These are phyloP conservation scores for Salmo trutta DNA, from an alignment of 2,797 vertebrate genomes.

Conservation along the genomic window DNA sequence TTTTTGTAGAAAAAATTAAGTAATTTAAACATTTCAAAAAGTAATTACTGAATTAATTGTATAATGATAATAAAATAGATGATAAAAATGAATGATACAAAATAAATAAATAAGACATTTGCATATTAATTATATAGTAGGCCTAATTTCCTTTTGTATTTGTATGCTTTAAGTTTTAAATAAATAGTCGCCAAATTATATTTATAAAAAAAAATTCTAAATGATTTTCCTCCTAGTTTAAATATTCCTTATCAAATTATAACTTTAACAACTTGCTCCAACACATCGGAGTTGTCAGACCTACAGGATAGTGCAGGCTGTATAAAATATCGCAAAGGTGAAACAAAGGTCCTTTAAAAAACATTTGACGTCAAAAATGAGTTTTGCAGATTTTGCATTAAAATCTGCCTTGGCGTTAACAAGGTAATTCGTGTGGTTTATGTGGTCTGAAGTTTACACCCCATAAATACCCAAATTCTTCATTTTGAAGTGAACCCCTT, in stretches of 20 bases:
- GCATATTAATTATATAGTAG: neutral
- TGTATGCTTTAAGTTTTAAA: neutral
- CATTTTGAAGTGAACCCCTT: neutral
- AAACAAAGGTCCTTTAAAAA: neutral
- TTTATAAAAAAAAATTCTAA: neutral
- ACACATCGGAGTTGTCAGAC: neutral
- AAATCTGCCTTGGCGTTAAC: slow-evolving; percentile 28
- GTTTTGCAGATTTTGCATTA: slow-evolving; percentile 23
- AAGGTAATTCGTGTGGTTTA: slow-evolving; percentile 24
- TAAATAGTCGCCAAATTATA: neutral
- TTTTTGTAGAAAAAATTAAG: neutral
- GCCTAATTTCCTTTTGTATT: too few species aligned
- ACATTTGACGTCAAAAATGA: slow-evolving; percentile 11
- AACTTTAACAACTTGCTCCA: neutral
- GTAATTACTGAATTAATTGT: neutral
- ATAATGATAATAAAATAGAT: neutral
- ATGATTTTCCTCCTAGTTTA: neutral
- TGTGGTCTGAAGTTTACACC: slow-evolving; percentile 31
- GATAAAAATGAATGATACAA: neutral
- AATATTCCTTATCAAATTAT: neutral
- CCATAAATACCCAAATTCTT: slow-evolving; percentile 24
- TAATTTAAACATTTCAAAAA: neutral
- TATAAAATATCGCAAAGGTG: neutral
- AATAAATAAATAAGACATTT: neutral
- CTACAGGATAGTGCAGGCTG: neutral